Conservation (phyloP, 2,888 invertebrate species). For the Fragum whitleyi region DNA sequence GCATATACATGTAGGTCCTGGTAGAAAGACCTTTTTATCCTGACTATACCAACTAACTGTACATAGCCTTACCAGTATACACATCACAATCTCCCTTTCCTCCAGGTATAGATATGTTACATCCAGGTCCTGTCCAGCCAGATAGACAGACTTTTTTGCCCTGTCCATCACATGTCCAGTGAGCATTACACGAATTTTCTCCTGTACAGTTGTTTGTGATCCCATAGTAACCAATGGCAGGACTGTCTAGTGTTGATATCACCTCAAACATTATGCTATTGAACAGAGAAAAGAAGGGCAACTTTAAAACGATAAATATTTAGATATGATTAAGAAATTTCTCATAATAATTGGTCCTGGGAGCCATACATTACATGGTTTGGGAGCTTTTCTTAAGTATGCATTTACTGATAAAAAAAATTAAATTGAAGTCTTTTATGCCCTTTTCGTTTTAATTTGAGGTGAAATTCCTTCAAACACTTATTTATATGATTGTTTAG, state of each 20-base stretch:
- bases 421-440: no score
- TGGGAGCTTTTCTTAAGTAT: no score
- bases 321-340: no score
- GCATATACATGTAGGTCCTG: slow-evolving; percentile 94
- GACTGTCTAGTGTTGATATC: not conserved
- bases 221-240: slow-evolving; percentile 25
- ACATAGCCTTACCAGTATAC: slow-evolving; percentile 59
- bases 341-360: no score
- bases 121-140: slow-evolving; percentile 97
- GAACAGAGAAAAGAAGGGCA: not conserved
- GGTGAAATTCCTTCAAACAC: no score
- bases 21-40: slow-evolving; percentile 95
- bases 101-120: slow-evolving; percentile 87
- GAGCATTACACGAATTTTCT: slow-evolving; percentile 46
- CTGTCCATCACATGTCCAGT: slow-evolving; percentile 83
- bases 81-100: slow-evolving; percentile 65
- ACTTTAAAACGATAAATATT: not conserved
- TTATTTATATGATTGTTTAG: no score
- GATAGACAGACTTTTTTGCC: slow-evolving; percentile 96
- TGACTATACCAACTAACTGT: slow-evolving; percentile 81
- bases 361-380: no score
- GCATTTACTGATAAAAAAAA: no score
- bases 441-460: no score
- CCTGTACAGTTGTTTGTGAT: slow-evolving; percentile 30
- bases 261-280: slow-evolving; percentile 8